Evolutionary conservation across 2,113 vertebrate genomes (phyloP).

Genomic region (Heterotilapia buettikoferi): DNA sequence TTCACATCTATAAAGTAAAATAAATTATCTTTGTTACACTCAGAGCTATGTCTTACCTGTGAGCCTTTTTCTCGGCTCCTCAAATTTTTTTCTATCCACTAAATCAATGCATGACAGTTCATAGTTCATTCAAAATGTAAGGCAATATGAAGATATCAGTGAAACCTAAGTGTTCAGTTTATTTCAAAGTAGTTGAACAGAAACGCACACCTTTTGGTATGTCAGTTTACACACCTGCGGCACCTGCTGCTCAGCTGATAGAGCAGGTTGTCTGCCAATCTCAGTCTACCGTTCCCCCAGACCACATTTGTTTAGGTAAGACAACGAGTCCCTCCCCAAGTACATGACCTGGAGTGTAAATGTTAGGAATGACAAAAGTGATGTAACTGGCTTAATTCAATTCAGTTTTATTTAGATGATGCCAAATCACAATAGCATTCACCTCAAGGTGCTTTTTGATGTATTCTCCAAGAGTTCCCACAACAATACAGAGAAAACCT

Average conservation of each 20-base stretch:
- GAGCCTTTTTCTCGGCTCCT: not conserved
- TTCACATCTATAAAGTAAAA: not conserved
- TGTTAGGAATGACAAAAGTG: not conserved
- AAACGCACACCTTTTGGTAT: not conserved
- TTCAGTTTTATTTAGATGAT: not conserved
- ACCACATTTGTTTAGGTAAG: not conserved
- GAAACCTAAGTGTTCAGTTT: not conserved
- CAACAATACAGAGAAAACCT: not conserved
- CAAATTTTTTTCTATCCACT: not conserved
- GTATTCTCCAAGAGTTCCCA: not conserved
- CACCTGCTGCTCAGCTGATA: not conserved
- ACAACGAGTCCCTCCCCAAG: fast-evolving
- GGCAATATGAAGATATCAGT: not conserved
- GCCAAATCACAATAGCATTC: not conserved
- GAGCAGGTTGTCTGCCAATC: not conserved
- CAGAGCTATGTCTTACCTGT: not conserved
- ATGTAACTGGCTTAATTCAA: not conserved
- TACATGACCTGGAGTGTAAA: not conserved
- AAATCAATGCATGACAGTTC: not conserved
- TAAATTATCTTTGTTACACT: not conserved
- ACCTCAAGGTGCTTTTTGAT: not conserved
- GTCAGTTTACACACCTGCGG: not conserved
- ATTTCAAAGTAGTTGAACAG: not conserved
- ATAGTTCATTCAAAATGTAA: not conserved
- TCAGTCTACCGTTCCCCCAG: not conserved